A percentile compares a stretch with the other conserved stretches of the same genome.
These are phyloP conservation scores for Mormyrus lacerda DNA, from an alignment of 2,113 vertebrate genomes.

Conservation along the genomic window DNA sequence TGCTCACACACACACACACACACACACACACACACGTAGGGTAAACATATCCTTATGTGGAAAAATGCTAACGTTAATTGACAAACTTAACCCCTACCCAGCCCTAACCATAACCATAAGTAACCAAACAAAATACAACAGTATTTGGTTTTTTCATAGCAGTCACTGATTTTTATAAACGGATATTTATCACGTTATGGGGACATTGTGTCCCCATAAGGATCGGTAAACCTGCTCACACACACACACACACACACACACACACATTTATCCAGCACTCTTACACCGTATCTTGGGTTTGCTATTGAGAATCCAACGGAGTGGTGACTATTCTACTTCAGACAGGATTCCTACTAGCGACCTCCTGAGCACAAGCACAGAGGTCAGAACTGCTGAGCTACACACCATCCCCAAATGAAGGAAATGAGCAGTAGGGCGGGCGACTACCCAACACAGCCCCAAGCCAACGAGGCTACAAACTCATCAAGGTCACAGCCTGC, in stretches of 20 bases:
- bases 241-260: no score
- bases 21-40: neutral
- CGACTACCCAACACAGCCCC: neutral
- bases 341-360: neutral
- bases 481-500: constrained; percentile 19
- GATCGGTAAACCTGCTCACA: no score
- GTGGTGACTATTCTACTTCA: neutral
- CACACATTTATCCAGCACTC: neutral
- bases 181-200: no score
- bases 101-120: no score
- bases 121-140: no score
- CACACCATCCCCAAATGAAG: neutral
- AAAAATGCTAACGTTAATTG: no score
- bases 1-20: no score
- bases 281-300: neutral
- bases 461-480: neutral
- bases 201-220: no score
- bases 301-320: neutral
- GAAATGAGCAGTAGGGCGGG: neutral
- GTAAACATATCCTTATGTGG: no score
- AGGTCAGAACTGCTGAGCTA: neutral
- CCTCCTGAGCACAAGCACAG: neutral
- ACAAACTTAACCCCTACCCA: no score
- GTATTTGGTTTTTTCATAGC: no score
- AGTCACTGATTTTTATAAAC: no score